Percentiles rank a stretch among this genome's conserved stretches.
Conservation (phyloP, 1,140 invertebrate genomes). For the Chionoecetes opilio region DNA sequence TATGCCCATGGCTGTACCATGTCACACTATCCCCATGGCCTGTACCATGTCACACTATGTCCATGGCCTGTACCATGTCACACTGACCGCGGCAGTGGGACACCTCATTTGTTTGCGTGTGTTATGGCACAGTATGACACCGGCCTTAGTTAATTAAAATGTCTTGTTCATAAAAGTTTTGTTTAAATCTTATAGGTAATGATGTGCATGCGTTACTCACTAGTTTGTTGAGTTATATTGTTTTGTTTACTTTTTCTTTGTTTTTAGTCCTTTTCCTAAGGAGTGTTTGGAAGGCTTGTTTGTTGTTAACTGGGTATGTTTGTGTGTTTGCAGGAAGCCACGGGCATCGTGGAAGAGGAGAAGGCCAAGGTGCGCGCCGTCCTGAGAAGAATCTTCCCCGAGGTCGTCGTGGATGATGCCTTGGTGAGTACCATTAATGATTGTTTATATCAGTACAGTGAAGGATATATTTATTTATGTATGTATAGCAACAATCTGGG, state of each 20-base stretch:
- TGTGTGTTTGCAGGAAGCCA: slow-evolving; percentile 53
- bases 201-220: too few species aligned
- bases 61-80: too few species aligned
- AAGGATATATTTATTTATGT: background rate
- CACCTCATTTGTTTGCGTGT: too few species aligned
- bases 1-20: too few species aligned
- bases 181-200: too few species aligned
- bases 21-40: too few species aligned
- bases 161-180: too few species aligned
- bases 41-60: too few species aligned
- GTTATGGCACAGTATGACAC: too few species aligned
- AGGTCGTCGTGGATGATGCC: slow-evolving; percentile 74
- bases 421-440: slow-evolving; percentile 61
- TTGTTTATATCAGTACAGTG: background rate
- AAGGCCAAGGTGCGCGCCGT: slow-evolving; percentile 77
- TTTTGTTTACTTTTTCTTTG: background rate
- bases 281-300: background rate
- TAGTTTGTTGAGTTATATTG: too few species aligned
- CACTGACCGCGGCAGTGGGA: too few species aligned
- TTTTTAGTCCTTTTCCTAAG: background rate
- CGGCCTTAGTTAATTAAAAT: too few species aligned
- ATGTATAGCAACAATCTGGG: slow-evolving; percentile 5
- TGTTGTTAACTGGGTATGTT: background rate
- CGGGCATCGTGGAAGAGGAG: slow-evolving; percentile 69
- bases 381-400: slow-evolving; percentile 77